phyloP scores from a whole-genome alignment of 2,797 vertebrate genomes.

The Mus minutoides region DNA sequence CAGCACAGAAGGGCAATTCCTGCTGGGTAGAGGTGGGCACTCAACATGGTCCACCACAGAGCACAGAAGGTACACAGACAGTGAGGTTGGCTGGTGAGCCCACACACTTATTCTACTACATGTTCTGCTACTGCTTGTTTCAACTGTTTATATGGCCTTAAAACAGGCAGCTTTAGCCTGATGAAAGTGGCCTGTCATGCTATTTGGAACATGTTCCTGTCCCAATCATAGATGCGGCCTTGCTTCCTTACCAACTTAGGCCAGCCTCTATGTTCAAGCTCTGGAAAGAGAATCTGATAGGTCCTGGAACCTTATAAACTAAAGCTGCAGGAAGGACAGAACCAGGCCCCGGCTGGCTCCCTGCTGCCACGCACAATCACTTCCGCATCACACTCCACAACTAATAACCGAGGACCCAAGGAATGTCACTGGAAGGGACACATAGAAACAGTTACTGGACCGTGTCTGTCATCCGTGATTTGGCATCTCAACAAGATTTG shows the following conservation, averaged over 20 bases:
- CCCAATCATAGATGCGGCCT: background rate
- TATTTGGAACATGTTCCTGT: background rate
- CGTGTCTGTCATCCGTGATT: accelerated
- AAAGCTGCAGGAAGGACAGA: too few species aligned
- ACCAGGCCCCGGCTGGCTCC: background rate
- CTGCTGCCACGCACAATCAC: background rate
- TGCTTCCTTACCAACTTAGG: too few species aligned
- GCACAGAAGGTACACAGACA: background rate
- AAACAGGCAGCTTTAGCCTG: background rate
- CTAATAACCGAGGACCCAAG: background rate
- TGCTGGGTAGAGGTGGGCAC: too few species aligned
- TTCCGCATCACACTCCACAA: accelerated
- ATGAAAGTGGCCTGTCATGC: accelerated
- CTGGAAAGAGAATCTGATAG: background rate
- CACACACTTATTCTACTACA: too few species aligned
- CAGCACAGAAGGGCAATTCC: background rate
- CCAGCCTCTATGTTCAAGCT: background rate
- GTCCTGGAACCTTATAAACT: background rate
- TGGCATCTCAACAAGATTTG: background rate
- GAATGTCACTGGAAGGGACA: background rate
- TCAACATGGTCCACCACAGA: background rate
- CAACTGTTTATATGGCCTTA: too few species aligned
- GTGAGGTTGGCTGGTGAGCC: background rate
- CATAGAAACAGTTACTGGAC: background rate
- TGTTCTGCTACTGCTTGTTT: accelerated